phyloP scores from a whole-genome alignment of 2,888 invertebrate genomes.

The Plusia festucae region DNA sequence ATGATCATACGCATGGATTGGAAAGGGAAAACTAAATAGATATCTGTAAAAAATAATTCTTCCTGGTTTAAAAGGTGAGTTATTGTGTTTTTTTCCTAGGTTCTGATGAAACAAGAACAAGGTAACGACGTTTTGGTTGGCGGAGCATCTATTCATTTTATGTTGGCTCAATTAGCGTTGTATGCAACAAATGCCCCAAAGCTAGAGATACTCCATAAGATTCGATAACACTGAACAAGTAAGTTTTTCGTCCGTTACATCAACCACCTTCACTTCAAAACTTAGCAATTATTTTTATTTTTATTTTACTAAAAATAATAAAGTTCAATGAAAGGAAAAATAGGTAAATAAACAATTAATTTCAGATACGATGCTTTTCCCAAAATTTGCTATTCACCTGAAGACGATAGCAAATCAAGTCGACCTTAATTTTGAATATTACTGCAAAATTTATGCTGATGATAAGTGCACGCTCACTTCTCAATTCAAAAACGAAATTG shows the following conservation, averaged over 20 bases:
- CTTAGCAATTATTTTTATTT: too few relatives aligned
- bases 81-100: conserved; percentile 27
- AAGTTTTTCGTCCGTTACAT: too few relatives aligned
- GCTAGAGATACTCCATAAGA: conserved; percentile 34
- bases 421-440: conserved; percentile 23
- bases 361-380: conserved; percentile 40
- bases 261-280: too few relatives aligned
- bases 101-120: conserved; percentile 18
- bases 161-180: conserved; percentile 27
- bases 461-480: conserved; percentile 22
- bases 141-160: conserved; percentile 28
- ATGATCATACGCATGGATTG: too few relatives aligned
- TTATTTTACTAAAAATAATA: too few relatives aligned
- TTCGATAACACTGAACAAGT: conserved; percentile 43
- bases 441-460: conserved; percentile 43
- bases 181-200: conserved; percentile 9
- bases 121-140: conserved; percentile 34
- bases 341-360: conserved; percentile 6
- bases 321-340: too few relatives aligned
- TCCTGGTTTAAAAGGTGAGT: neutral
- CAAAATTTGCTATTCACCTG: conserved; percentile 14
- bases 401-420: neutral
- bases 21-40: too few relatives aligned
- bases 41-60: too few relatives aligned
- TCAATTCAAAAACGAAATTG: conserved; percentile 24